Conservation (phyloP, 1,140 invertebrate species). For the Calephelis nemesis region DNA sequence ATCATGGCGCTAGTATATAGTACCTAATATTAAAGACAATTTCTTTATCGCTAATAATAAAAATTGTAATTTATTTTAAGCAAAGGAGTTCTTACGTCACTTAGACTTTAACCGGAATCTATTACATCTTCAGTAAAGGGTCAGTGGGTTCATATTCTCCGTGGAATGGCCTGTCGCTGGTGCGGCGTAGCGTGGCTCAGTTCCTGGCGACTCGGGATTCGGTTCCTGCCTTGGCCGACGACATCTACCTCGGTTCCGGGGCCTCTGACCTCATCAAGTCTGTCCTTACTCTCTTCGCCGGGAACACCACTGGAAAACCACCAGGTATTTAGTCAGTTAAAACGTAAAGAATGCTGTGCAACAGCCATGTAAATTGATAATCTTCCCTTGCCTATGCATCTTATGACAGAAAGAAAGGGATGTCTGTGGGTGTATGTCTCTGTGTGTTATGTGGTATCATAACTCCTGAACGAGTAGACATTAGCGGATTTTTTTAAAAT, state of each 20-base stretch:
- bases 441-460: too few species aligned
- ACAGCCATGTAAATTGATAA: too few species aligned
- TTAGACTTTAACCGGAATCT: background rate
- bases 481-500: too few species aligned
- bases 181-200: constrained; percentile 84
- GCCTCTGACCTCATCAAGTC: constrained; percentile 81
- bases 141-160: constrained; percentile 87
- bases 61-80: too few species aligned
- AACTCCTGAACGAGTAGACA: too few species aligned
- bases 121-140: constrained; percentile 68
- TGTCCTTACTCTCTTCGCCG: constrained; percentile 46
- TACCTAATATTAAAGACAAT: too few species aligned
- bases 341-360: background rate
- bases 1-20: too few species aligned
- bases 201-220: constrained; percentile 86
- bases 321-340: constrained; percentile 35
- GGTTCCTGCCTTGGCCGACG: constrained; percentile 78
- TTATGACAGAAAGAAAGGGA: too few species aligned
- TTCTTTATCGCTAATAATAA: too few species aligned
- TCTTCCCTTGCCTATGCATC: too few species aligned
- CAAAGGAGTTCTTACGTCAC: too few species aligned
- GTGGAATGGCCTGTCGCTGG: constrained; percentile 84
- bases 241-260: constrained; percentile 87
- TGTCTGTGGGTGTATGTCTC: too few species aligned
- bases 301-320: constrained; percentile 45